phyloP scores from a whole-genome alignment of 1,140 invertebrate genomes.

The Zophobas morio region DNA sequence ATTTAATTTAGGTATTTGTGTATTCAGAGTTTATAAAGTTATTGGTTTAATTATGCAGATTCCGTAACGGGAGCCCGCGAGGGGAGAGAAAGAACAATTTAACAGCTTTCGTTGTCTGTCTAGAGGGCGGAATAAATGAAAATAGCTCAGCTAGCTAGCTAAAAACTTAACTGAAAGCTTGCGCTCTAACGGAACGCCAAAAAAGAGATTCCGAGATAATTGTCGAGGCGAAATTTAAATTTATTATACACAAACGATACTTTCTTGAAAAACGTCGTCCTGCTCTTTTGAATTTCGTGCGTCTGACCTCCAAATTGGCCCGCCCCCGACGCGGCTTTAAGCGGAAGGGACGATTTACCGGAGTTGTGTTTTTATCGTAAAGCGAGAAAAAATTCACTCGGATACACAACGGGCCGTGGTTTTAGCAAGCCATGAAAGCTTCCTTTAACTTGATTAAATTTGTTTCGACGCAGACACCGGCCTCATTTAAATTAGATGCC shows the following conservation, averaged over 20 bases:
- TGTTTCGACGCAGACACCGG: slow-evolving; percentile 7
- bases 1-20: slow-evolving; percentile 27
- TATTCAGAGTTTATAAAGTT: slow-evolving; percentile 37
- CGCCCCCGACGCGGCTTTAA: background rate
- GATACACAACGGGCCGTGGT: slow-evolving; percentile 9
- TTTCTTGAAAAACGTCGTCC: background rate
- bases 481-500: too few species aligned
- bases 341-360: slow-evolving; percentile 4
- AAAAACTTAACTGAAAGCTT: slow-evolving; percentile 13
- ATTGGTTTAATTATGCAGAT: slow-evolving; percentile 36
- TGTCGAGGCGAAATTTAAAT: background rate
- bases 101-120: slow-evolving; percentile 11
- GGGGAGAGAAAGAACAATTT: slow-evolving; percentile 21
- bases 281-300: background rate
- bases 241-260: background rate
- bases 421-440: background rate
- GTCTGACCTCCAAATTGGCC: slow-evolving; percentile 2
- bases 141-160: slow-evolving; percentile 27
- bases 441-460: slow-evolving; percentile 9
- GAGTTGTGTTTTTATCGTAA: background rate
- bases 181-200: background rate
- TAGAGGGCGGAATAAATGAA: slow-evolving; percentile 9
- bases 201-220: slow-evolving; percentile 8
- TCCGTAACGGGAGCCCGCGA: background rate
- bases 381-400: background rate